Base-by-base conservation (phyloP, 2,113 vertebrate species). In the Lucifuga dentata region DNA sequence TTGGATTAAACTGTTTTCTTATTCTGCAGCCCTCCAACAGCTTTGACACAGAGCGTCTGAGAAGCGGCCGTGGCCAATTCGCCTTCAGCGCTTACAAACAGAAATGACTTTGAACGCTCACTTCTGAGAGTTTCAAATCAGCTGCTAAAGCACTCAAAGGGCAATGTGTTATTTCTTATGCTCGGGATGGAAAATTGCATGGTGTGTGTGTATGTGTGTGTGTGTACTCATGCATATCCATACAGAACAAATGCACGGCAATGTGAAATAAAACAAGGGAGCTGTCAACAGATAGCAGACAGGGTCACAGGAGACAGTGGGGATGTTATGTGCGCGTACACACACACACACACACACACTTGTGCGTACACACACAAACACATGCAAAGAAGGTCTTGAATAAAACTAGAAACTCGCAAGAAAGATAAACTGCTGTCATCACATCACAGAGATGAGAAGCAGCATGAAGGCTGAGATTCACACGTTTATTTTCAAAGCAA, bases 1-100 rank as follows among this genome's bases (percentile, higher is more conserved):
- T 84, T 86, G 53, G 65, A 86, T 87, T 85, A 87, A 87, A 80
- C 67, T 55, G 61, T 52, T 77, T 59, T 87, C 78, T 82, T 65
- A 61, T 61, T 79, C 65, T 15, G 3, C 44, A 40, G 58, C 44
- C 55, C 57, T 76, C 56, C 68, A 66, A 44, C 76, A 78, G 76
- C 71, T 81, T 57, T 72, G 71, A 84, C 76, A 78, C 33, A 3
- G 29, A 48, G 76, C 29, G 8, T 39, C 76, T 68, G 24, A 66
- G 69, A 43, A 78, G 73, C 43, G 40, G 68, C 80, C 45, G 65
- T 23, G 57, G 64, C 78, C 61, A 64, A 72, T 81, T 56, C 29
- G 71, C 68, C 62, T 24, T 69, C 75, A 78, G 76, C 67, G 32
- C 66, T 79, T 62, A 73, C 76, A 82, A 82, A 84, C 62, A 80